These are phyloP conservation scores for Betta splendens DNA, from an alignment of 2,797 vertebrate genomes.

Conservation along the genomic window DNA sequence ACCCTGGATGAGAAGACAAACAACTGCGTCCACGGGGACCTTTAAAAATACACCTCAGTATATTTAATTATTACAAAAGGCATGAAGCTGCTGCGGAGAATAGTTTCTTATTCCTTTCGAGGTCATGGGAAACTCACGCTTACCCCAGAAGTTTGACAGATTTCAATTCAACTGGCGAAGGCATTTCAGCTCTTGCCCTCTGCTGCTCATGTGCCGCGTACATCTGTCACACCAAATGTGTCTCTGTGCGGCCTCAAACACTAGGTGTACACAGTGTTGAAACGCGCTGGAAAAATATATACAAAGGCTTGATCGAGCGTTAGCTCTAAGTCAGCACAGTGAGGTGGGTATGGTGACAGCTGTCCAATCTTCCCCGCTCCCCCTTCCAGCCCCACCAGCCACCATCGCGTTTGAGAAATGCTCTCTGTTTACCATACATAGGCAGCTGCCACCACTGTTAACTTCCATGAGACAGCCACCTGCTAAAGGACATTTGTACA, in stretches of 20 bases:
- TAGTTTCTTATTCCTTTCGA: conserved; percentile 15
- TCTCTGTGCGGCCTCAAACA: conserved; percentile 62
- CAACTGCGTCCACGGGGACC: conserved; percentile 21
- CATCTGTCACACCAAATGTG: conserved; percentile 78
- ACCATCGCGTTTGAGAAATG: conserved; percentile 79
- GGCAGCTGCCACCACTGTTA: conserved; percentile 83
- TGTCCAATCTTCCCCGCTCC: conserved; percentile 69
- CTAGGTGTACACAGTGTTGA: conserved; percentile 67
- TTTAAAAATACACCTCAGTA: conserved; percentile 13
- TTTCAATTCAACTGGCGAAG: conserved; percentile 49
- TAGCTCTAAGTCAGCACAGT: conserved; percentile 79
- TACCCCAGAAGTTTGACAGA: conserved; percentile 51
- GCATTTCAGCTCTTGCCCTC: conserved; percentile 57
- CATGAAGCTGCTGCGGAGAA: neutral
- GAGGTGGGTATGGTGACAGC: conserved; percentile 79
- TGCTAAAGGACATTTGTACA: conserved; percentile 85
- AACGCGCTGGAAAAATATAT: conserved; percentile 75
- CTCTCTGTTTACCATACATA: conserved; percentile 81
- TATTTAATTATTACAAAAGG: conserved; percentile 20
- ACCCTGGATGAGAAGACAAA: conserved; percentile 40
- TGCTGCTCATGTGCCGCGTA: conserved; percentile 59
- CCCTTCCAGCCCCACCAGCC: conserved; percentile 54
- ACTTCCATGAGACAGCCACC: conserved; percentile 81
- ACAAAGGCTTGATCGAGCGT: conserved; percentile 74
- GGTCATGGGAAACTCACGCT: conserved; percentile 32